Evolutionary conservation across 2,797 vertebrate species (phyloP).

Genomic region (Typhlichthys subterraneus): DNA sequence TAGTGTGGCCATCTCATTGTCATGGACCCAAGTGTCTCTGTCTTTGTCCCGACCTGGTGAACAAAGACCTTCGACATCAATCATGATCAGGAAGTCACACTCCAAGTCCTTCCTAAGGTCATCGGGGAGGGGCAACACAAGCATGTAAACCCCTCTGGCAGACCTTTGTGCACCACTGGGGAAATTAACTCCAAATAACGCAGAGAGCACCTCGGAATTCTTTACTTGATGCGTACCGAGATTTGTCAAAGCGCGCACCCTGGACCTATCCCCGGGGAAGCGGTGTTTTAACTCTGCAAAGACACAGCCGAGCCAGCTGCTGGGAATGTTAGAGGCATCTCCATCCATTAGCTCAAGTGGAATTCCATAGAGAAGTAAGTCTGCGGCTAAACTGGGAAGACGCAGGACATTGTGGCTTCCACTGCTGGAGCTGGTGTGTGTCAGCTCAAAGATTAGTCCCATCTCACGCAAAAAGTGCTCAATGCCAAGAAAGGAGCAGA

Average conservation of each 20-base stretch:
- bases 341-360: conserved; percentile 84
- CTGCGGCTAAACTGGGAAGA: conserved; percentile 76
- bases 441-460: conserved; percentile 81
- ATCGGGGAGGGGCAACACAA: conserved; percentile 56
- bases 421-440: conserved; percentile 54
- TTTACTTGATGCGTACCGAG: conserved; percentile 61
- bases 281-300: conserved; percentile 77
- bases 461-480: conserved; percentile 86
- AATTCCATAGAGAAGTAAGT: conserved; percentile 79
- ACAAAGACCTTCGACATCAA: conserved; percentile 71
- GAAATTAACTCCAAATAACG: conserved; percentile 77
- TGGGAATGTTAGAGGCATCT: conserved; percentile 77
- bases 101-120: conserved; percentile 69
- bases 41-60: conserved; percentile 22
- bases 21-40: conserved; percentile 31
- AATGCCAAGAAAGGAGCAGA: conserved; percentile 64
- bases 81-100: conserved; percentile 70
- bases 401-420: conserved; percentile 65
- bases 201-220: conserved; percentile 68
- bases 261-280: conserved; percentile 61
- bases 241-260: conserved; percentile 73
- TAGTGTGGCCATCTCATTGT: conserved; percentile 73
- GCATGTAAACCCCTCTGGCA: conserved; percentile 66
- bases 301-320: conserved; percentile 78
- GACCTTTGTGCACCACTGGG: conserved; percentile 55